Evolutionary conservation across 2,888 invertebrate species (phyloP), one percentile per base, ranked within the genome.

Genomic region (Torymus auratus): DNA sequence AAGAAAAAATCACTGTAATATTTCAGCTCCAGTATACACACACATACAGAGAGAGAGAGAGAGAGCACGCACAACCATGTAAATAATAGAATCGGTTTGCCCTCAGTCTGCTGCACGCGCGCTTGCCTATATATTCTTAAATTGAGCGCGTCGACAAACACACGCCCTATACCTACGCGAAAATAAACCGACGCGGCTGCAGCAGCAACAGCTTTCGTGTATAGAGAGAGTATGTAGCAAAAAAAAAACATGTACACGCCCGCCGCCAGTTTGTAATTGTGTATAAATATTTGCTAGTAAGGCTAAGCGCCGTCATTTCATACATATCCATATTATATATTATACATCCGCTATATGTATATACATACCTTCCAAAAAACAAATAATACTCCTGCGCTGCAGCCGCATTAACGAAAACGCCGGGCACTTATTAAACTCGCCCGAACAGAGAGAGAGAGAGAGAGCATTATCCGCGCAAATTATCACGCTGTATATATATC

Each of bases 341-440:
- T 20, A 20, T 20, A 20, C 20, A 2, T 2, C 20, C 20, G 20
- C 20, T 20, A 20, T 20, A 20, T 2, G 20, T 20, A 20, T 20
- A 20, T 28, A 28, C 7, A 7, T 28, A 28, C 28, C 28, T 28
- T 5, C 3, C 3, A 28, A 28, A 28, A 28, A 28, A 28, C 28
- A 28, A 28, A 28, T 28, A 28, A 28, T 28, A 28, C 28, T 28
- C 28, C 3, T 4, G 28, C 28, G 28, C 28, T 7, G 7, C 4
- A 2, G 28, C 28, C 28, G 28, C 7, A 28, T 28, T 28, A 28
- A 28, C 28, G 28, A 28, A 28, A 28, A 12, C 23, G 15, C 12
- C 65, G 53, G 65, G 67, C 73, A 68, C 79, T 79, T 79, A 74
- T 69, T 74, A 74, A 72, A 72, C 72, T 28, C 55, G 20, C 20